phyloP scores from a whole-genome alignment of 2,113 vertebrate species.

The Eleginops maclovinus region DNA sequence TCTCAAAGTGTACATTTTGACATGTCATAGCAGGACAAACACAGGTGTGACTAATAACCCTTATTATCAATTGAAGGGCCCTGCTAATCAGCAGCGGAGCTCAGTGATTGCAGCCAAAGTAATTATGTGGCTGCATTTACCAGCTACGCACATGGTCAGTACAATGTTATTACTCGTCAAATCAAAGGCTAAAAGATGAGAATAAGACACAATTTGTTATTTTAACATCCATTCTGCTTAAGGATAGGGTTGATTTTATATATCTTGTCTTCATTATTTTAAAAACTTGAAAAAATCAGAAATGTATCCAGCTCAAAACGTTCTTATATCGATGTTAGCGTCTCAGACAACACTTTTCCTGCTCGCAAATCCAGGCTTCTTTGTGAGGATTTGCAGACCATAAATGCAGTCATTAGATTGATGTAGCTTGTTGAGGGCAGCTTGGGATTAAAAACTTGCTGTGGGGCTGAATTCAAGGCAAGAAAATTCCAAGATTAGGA shows the following conservation, averaged over 20 bases:
- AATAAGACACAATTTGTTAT: no score
- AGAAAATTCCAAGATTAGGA: conserved; percentile 53
- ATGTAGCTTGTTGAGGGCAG: conserved; percentile 33
- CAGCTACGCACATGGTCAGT: not conserved
- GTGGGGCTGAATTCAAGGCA: conserved; percentile 28
- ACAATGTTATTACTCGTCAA: not conserved
- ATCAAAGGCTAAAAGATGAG: no score
- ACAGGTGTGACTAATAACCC: conserved; percentile 18
- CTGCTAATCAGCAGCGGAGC: conserved; percentile 6
- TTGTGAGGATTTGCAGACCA: conserved; percentile 38
- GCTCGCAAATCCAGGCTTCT: conserved; percentile 33
- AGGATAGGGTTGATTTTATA: not conserved
- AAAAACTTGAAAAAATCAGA: not conserved
- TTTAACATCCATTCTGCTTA: not conserved
- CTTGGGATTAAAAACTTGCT: conserved; percentile 35
- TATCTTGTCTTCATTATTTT: not conserved
- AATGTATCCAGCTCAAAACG: not conserved
- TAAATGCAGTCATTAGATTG: conserved; percentile 36
- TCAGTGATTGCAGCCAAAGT: conserved; percentile 3
- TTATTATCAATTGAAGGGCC: conserved; percentile 9
- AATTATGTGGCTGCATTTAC: not conserved
- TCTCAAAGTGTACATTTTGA: conserved; percentile 6
- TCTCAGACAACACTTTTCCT: conserved; percentile 4
- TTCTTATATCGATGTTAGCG: conserved; percentile 10
- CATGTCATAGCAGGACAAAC: conserved; percentile 16